Evolutionary conservation across 2,888 invertebrate species (phyloP).

Genomic region (Herminia tarsipennalis): DNA sequence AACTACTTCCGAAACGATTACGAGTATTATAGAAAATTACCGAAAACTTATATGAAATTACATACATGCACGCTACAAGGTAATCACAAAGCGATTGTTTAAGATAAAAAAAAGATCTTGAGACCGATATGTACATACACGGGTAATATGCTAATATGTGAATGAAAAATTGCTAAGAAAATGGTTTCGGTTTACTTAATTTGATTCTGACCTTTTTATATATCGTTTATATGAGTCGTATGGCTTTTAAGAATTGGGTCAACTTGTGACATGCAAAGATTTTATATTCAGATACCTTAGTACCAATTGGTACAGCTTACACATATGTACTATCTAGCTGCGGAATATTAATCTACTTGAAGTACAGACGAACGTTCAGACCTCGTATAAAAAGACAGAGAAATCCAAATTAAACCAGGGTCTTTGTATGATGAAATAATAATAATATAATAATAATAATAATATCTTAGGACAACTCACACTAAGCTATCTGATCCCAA

Average conservation of each 20-base stretch:
- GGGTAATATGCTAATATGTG: conserved; percentile 37
- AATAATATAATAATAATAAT: no score
- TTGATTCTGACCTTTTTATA: conserved; percentile 7
- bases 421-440: no score
- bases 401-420: no score
- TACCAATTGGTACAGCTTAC: no score
- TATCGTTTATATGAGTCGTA: not conserved
- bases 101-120: conserved; percentile 31
- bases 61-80: conserved; percentile 43
- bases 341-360: no score
- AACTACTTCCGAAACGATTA: conserved; percentile 42
- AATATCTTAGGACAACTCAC: no score
- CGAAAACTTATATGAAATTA: conserved; percentile 35
- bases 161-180: conserved; percentile 14
- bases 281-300: no score
- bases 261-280: no score
- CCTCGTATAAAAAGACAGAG: no score
- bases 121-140: conserved; percentile 36
- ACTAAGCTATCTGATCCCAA: no score
- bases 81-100: conserved; percentile 40
- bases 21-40: conserved; percentile 22
- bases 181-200: conserved; percentile 7
- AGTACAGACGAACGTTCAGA: no score
- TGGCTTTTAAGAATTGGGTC: not conserved
- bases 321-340: no score